Evolutionary conservation across 1,140 invertebrate species (phyloP), one percentile per base, ranked within the genome.

Genomic region (Leptoteleia sp.): DNA sequence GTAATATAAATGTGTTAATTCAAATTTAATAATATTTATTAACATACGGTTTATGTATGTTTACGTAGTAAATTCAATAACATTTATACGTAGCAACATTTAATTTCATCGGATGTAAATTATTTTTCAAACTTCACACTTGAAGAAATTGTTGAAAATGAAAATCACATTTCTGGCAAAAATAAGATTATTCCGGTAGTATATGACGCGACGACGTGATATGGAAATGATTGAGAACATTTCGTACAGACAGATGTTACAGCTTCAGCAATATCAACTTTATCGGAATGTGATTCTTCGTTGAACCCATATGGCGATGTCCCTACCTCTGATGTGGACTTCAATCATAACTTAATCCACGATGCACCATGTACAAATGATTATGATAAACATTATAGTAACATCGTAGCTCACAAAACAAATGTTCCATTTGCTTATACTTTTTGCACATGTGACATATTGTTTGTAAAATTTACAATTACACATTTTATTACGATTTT

Each of bases 191-290:
- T 11, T 16, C 9, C n/a, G 19, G 12, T 40, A 7, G 25, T n/a
- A n/a, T 37, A 42, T 45, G 50, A 37, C 27, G 40, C 27, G 65
- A 13, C 37, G 11, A 35, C 31, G 31, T 35, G 48, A 61, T 72
- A 72, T 16, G 38, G 42, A 62, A 62, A 62, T 50, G 42, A 72
- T 72, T 54, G 55, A 72, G 65, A 50, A 57, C 57, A 54, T 61
- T 61, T 61, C 54, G 40, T 57, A 38, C 42, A 15, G 52, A 50
- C 70, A 75, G 70, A 75, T 77, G 64, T 52, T 70, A 31, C 47
- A 35, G 43, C 48, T 61, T 76, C 13, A 64, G 35, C 65, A 67
- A 70, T 70, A 71, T 77, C 57, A 43, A 52, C 19, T 43, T 70
- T 50, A 77, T 77, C 43, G 33, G 45, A 59, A 12, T 13, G 31